Conservation (phyloP, 2,113 vertebrate genomes). For the Morone chrysops region DNA sequence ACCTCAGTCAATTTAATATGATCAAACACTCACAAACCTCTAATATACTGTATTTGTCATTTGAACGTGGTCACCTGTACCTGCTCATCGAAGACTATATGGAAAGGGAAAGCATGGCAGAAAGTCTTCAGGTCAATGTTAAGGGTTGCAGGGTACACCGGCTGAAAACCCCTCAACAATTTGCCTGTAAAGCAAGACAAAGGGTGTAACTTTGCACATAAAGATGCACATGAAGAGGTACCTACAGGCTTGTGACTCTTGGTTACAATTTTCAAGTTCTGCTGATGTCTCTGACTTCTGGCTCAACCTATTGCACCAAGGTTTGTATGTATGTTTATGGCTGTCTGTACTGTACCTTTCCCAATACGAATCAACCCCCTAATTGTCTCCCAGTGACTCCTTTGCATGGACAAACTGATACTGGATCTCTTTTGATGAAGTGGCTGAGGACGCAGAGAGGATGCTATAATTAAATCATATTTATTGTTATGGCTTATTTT, state of each 20-base stretch:
- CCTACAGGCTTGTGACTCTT: not conserved
- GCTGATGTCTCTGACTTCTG: not conserved
- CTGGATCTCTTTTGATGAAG: not conserved
- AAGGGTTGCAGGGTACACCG: constrained; percentile 84
- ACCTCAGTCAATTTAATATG: not conserved
- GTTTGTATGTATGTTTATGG: not conserved
- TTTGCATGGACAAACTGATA: constrained; percentile 64
- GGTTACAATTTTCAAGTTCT: not conserved
- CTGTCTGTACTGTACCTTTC: constrained; percentile 69
- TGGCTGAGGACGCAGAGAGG: not conserved
- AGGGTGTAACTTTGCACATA: constrained; percentile 21
- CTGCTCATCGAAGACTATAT: constrained; percentile 88
- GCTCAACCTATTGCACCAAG: not conserved
- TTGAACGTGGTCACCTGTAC: constrained; percentile 56
- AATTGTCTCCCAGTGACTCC: constrained; percentile 85
- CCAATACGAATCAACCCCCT: constrained; percentile 82
- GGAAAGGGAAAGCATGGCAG: constrained; percentile 87
- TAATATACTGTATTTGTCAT: not conserved
- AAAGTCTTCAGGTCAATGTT: constrained; percentile 86
- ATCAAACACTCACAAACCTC: not conserved
- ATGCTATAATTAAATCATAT: not conserved
- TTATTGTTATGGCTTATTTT: too few species aligned
- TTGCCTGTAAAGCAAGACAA: constrained; percentile 73
- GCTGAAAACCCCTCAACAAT: constrained; percentile 83
- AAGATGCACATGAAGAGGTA: not conserved